phyloP scores from a whole-genome alignment of 30 jellyfish, hydroid and myxozoan species.

The Rhopilema esculentum region DNA sequence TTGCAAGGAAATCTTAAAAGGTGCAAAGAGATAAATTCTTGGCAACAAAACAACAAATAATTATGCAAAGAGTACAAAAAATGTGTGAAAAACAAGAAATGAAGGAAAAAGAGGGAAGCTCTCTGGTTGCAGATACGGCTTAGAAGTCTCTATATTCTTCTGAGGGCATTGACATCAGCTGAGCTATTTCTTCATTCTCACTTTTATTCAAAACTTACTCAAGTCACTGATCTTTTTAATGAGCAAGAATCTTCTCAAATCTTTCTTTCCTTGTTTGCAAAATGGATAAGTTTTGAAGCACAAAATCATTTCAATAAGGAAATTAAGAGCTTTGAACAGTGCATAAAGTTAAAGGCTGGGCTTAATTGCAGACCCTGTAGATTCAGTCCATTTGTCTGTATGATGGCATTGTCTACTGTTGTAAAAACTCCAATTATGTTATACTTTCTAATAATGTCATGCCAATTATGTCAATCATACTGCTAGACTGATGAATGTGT shows the following conservation, averaged over 20 bases:
- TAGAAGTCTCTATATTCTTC: not conserved
- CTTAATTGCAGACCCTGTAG: not conserved
- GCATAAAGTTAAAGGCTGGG: not conserved
- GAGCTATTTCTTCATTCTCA: slow-evolving; percentile 18
- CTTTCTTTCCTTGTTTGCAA: not conserved
- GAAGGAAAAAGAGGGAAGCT: slow-evolving; percentile 19
- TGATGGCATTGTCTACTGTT: too few relatives aligned
- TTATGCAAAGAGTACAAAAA: slow-evolving; percentile 8
- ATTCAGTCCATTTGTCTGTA: too few relatives aligned
- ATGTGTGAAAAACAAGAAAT: not conserved
- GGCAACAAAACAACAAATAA: slow-evolving; percentile 2
- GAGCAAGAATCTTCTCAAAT: not conserved
- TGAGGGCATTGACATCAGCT: slow-evolving; percentile 25
- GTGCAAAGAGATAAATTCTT: slow-evolving; percentile 14
- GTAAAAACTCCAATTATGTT: too few relatives aligned
- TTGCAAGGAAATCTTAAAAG: slow-evolving; percentile 25
- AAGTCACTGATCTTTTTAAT: not conserved
- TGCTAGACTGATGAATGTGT: too few relatives aligned
- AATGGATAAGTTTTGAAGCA: not conserved
- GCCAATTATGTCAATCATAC: too few relatives aligned
- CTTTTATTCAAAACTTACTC: slow-evolving; percentile 10
- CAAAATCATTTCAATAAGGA: not conserved
- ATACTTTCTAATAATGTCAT: too few relatives aligned
- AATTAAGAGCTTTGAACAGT: not conserved
- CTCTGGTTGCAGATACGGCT: too few relatives aligned